These are phyloP conservation scores for Apostichopus japonicus DNA, from an alignment of 35 echinoderm and acorn worm genomes.

Conservation along the genomic window DNA sequence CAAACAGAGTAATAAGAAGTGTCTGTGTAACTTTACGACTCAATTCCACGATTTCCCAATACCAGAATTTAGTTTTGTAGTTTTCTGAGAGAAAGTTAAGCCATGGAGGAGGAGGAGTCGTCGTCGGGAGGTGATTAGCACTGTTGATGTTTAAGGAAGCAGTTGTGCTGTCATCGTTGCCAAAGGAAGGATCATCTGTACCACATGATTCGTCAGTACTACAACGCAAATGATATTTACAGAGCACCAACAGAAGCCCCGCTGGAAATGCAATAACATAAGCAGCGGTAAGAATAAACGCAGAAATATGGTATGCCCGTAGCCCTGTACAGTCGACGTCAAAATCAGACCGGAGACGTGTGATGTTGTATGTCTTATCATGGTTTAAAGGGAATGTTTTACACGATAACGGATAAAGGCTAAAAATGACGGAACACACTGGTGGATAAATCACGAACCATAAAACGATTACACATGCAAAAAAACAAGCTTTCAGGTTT, in stretches of 20 bases:
- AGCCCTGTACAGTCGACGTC: slow-evolving; percentile 20
- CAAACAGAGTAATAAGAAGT: slow-evolving; percentile 28
- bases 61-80: slow-evolving; percentile 57
- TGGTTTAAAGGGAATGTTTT: slow-evolving; percentile 34
- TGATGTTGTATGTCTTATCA: not conserved
- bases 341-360: slow-evolving; percentile 41
- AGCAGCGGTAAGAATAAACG: not conserved
- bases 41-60: slow-evolving; percentile 59
- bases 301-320: not conserved
- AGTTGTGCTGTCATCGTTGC: too few species aligned
- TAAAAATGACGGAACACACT: slow-evolving; percentile 49
- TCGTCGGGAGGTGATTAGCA: too few species aligned
- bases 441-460: slow-evolving; percentile 47
- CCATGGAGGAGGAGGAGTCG: not conserved
- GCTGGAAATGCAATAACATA: slow-evolving; percentile 54
- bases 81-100: slow-evolving; percentile 52
- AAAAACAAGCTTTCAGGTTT: not conserved
- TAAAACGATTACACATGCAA: slow-evolving; percentile 41
- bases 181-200: not conserved
- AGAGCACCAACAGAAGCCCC: slow-evolving; percentile 1
- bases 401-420: slow-evolving; percentile 28
- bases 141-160: not conserved
- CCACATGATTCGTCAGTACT: not conserved
- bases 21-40: slow-evolving; percentile 43
- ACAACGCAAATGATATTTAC: not conserved